Base-by-base conservation (phyloP, 2,888 invertebrate species). In the Drosophila prostipennis region DNA sequence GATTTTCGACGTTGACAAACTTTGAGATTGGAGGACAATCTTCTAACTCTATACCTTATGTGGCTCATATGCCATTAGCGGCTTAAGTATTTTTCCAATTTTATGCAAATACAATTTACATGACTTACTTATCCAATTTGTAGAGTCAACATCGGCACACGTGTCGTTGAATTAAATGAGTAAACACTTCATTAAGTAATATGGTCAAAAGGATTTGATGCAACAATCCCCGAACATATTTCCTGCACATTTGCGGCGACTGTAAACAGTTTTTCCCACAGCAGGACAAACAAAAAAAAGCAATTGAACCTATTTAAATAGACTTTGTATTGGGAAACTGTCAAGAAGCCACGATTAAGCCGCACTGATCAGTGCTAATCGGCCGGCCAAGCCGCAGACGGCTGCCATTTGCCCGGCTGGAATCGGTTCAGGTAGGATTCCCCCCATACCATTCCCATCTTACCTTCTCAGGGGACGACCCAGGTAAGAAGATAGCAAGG, bases 281-380 rank as follows among this genome's bases (percentile, higher is more conserved):
- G 64, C n/a, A 11, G 52, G 32, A 34, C 16, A 76, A 46, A 58
- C 52, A 55, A 85, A 39, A 46, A 80, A 75, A 63, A 73, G 23
- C 65, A 75, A 80, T 76, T 84, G 75, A 88, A 79, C 76, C 89
- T 85, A 77, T 88, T 85, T 84, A 85, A 85, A 85, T 89, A 85
- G 61, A 76, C 51, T 61, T 74, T 71, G 76, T 69, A 52, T 51
- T 42, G 39, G 76, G 76, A 79, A 89, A 77, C 85, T 72, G 89
- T 81, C 76, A 76, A 87, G 79, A 85, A 79, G 89, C 78, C 87
- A 74, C 53, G 61, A 89, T 87, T 78, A 87, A 84, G 65, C 72
- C 83, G 60, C 49, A 71, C 48, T 55, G 83, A 83, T 86, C 78
- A 72, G 43, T 65, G 43, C 77, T 73, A 81, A 87, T 87, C 77